These are phyloP conservation scores for Megalurothrips usitatus DNA, from an alignment of 2,888 invertebrate genomes.

Conservation along the genomic window DNA sequence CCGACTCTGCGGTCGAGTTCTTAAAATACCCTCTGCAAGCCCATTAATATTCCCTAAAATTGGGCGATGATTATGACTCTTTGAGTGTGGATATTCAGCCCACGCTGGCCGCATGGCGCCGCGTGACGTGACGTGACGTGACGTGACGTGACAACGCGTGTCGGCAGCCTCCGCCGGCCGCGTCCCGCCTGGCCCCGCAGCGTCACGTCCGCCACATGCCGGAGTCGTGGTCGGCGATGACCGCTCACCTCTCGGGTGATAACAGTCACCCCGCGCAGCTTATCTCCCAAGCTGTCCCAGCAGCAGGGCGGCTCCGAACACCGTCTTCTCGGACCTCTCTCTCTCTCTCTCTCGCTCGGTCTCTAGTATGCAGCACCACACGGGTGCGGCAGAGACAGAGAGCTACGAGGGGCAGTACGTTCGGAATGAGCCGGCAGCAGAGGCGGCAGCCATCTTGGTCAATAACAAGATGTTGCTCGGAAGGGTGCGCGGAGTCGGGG, in stretches of 20 bases:
- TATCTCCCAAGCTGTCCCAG: background rate
- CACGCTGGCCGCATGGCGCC: background rate
- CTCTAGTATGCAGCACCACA: too few relatives aligned
- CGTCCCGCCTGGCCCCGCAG: too few relatives aligned
- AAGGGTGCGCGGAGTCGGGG: background rate
- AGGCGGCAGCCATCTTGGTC: background rate
- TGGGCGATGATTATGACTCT: too few relatives aligned
- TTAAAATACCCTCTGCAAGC: too few relatives aligned
- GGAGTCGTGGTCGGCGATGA: background rate
- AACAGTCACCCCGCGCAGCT: background rate
- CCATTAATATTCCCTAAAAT: too few relatives aligned
- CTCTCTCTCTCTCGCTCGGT: background rate
- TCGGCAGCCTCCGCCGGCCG: too few relatives aligned
- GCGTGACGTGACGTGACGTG: background rate
- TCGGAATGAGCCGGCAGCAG: too few relatives aligned
- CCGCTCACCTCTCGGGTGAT: background rate
- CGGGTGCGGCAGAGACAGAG: too few relatives aligned
- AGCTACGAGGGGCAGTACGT: too few relatives aligned
- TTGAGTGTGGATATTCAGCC: too few relatives aligned
- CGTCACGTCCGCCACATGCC: background rate
- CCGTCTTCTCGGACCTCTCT: background rate
- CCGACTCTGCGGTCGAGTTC: too few relatives aligned
- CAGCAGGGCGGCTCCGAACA: background rate
- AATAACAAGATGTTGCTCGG: background rate
- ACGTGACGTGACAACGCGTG: background rate